Evolutionary conservation across 2,888 invertebrate species (phyloP).

Genomic region (Orthosia gothica): DNA sequence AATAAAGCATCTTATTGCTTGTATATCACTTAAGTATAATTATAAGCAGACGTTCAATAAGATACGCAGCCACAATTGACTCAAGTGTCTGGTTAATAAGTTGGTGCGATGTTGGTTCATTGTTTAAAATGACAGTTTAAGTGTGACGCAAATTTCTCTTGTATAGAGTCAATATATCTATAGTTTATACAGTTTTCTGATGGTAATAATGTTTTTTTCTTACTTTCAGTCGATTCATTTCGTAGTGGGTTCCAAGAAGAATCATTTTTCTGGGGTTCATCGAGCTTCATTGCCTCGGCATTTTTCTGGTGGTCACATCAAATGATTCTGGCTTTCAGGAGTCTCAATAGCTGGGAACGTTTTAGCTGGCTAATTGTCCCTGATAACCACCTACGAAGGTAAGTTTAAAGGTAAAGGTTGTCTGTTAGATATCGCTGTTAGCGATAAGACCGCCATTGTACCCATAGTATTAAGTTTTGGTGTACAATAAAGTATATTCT

Average conservation of each 20-base stretch:
- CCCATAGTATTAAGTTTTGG: too few species aligned
- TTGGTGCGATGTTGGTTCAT: constrained; percentile 30
- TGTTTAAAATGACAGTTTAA: constrained; percentile 30
- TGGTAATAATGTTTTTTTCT: neutral
- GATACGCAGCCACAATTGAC: constrained; percentile 32
- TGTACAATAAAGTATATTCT: too few species aligned
- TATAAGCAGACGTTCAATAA: constrained; percentile 2
- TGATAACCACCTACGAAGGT: too few species aligned
- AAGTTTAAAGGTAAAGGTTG: too few species aligned
- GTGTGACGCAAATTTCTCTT: neutral
- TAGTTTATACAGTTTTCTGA: neutral
- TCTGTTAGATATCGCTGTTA: too few species aligned
- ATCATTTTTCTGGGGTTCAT: neutral
- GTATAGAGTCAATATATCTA: constrained; percentile 1
- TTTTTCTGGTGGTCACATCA: too few species aligned
- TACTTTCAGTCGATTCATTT: too few species aligned
- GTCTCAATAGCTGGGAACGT: too few species aligned
- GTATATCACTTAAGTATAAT: constrained; percentile 13
- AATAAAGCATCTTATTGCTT: constrained; percentile 14
- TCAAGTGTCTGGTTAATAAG: constrained; percentile 29
- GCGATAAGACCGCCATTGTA: too few species aligned
- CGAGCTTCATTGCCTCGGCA: too few species aligned
- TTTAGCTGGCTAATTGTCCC: too few species aligned
- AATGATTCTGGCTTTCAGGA: too few species aligned
- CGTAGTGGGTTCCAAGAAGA: neutral